These are phyloP conservation scores for Caranx ignobilis DNA, from an alignment of 2,113 vertebrate genomes.

Conservation along the genomic window DNA sequence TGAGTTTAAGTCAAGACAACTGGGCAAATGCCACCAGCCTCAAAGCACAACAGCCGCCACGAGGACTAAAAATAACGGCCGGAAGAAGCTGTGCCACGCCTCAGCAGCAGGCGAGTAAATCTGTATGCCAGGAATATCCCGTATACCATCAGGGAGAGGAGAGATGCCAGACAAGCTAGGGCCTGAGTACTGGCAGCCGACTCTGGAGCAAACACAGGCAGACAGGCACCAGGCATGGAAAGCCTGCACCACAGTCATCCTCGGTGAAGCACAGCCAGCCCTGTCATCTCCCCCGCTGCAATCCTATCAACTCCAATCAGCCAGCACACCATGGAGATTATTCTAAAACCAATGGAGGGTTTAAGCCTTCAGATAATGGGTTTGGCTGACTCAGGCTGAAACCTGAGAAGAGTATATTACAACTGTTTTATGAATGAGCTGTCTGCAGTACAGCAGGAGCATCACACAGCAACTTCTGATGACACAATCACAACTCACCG, in stretches of 20 bases:
- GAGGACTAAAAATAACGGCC: slow-evolving; percentile 72
- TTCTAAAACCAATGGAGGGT: slow-evolving; percentile 38
- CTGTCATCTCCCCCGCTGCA: slow-evolving; percentile 62
- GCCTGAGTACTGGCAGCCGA: slow-evolving; percentile 54
- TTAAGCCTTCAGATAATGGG: slow-evolving; percentile 36
- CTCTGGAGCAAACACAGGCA: slow-evolving; percentile 56
- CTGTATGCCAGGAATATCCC: slow-evolving; percentile 71
- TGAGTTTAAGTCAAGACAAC: slow-evolving; percentile 29
- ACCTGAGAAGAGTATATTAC: slow-evolving; percentile 22
- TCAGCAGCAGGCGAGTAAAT: slow-evolving; percentile 51
- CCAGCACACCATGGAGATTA: slow-evolving; percentile 45
- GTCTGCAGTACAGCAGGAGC: slow-evolving; percentile 8
- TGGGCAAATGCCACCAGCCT: slow-evolving; percentile 47
- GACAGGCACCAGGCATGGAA: slow-evolving; percentile 66
- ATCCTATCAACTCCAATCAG: slow-evolving; percentile 63
- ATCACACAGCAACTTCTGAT: not conserved
- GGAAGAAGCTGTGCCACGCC: slow-evolving; percentile 67
- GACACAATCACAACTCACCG: not conserved
- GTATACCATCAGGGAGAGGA: slow-evolving; percentile 39
- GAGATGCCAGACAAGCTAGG: slow-evolving; percentile 64
- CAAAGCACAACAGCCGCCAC: slow-evolving; percentile 35
- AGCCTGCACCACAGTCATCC: slow-evolving; percentile 56
- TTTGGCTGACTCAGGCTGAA: slow-evolving; percentile 33
- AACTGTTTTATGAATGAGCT: slow-evolving; percentile 44
- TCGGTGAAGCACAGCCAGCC: slow-evolving; percentile 48